Base-by-base conservation (phyloP, 2,797 vertebrate genomes). In the Rhinogobio ventralis region DNA sequence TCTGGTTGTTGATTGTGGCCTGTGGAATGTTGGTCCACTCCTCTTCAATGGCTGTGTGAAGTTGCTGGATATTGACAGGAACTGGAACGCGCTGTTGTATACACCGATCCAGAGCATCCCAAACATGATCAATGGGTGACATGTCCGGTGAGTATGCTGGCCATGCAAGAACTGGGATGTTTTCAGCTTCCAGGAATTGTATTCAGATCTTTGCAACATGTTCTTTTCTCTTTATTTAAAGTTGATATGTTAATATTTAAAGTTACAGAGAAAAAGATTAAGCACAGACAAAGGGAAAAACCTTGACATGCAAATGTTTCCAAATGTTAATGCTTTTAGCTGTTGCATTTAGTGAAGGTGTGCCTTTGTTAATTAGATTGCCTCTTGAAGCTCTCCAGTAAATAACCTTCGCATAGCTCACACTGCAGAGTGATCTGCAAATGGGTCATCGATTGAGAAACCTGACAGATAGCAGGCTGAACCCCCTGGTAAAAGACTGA, bases 371-470 rank as follows among this genome's bases (percentile, higher is more conserved):
- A 82, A 89, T 88, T 89, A 82, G 81, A 79, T 49, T 76, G 28
- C 10, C 28, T 77, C 45, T 51, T 20, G 20, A 11, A 33, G 64
- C 75, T 55, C 76, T 83, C 9, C 83, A 76, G 72, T 87, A 85
- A 87, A 86, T 84, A 85, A 83, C 76, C 76, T 71, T 66, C 14
- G 42, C 75, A 82, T 45, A 42, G 78, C 62, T 75, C 69, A 67
- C 62, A 53, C 71, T 64, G 66, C 71, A 75, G 82, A 85, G 46
- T 75, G 60, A 77, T 77, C 79, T 46, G 46, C 87, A 79, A 67
- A 88, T 86, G 82, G 80, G 72, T 85, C 87, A 87, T 89, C 73
- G 85, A 88, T 86, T 85, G 62, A 76, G 68, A 73, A 60, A 28
- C 80, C 85, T 81, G 78, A 87, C 67, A 60, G 60, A 83, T 66